Evolutionary conservation across 2,888 invertebrate species (phyloP).

Genomic region (Calameuta idolon): DNA sequence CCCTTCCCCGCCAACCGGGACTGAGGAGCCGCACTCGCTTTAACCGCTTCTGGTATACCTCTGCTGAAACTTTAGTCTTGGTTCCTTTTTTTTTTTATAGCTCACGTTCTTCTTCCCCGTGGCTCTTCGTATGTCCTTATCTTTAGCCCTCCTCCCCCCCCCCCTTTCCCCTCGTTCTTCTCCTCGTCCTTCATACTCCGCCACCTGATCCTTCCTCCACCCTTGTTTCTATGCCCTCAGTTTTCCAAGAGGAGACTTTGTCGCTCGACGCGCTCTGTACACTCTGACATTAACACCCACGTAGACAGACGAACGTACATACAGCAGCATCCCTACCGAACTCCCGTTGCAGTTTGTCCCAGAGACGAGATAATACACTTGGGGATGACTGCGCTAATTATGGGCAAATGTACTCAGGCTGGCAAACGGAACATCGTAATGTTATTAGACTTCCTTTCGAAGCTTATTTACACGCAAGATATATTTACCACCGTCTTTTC

Average conservation of each 20-base stretch:
- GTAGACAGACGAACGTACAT: not conserved
- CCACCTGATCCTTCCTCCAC: not conserved
- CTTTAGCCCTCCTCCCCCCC: not conserved
- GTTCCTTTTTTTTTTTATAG: not conserved
- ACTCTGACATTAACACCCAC: not conserved
- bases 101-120: not conserved
- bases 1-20: not conserved
- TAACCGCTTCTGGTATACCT: not conserved
- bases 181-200: not conserved
- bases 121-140: not conserved
- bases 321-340: not conserved
- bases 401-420: not conserved
- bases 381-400: not conserved
- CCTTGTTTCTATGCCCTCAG: not conserved
- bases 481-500: not conserved
- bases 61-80: not conserved
- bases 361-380: not conserved
- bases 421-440: not conserved
- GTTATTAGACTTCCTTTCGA: not conserved
- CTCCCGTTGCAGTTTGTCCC: not conserved
- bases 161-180: too few species aligned
- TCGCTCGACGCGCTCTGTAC: not conserved
- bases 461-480: not conserved
- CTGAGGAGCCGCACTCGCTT: not conserved
- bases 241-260: not conserved